Conservation (phyloP, 2,113 vertebrate species). For the Dromas ardeola region DNA sequence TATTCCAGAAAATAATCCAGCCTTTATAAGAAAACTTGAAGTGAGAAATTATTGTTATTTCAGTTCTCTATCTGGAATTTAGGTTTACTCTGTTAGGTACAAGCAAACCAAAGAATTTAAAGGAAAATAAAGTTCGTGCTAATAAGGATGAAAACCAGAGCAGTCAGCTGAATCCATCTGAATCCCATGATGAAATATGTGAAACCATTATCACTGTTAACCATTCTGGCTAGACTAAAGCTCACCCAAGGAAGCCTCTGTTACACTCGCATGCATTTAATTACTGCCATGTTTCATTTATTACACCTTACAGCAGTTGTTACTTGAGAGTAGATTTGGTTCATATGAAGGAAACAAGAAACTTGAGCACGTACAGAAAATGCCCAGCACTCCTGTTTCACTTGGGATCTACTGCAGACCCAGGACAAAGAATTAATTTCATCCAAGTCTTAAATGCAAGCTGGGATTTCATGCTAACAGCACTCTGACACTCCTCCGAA, state of each 20-base stretch:
- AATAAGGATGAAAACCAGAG: neutral
- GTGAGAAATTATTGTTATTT: neutral
- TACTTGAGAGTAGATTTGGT: neutral
- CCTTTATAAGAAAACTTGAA: neutral
- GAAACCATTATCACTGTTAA: neutral
- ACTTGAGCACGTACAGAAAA: neutral
- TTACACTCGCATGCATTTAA: neutral
- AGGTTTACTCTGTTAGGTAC: neutral
- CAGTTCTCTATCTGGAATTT: neutral
- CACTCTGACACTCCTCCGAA: neutral
- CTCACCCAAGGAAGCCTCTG: neutral
- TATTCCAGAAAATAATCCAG: neutral
- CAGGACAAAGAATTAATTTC: neutral
- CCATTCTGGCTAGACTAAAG: neutral
- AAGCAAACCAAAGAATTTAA: neutral
- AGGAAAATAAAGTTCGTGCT: neutral
- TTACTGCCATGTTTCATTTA: neutral
- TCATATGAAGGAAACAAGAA: neutral
- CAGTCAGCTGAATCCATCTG: neutral
- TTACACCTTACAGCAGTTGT: neutral
- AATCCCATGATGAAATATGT: fast-evolving
- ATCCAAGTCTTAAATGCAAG: neutral
- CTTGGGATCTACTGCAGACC: neutral
- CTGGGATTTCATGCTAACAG: neutral
- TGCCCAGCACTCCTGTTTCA: neutral